Evolutionary conservation across 2,888 invertebrate species (phyloP).

Genomic region (Gryllus longicercus): DNA sequence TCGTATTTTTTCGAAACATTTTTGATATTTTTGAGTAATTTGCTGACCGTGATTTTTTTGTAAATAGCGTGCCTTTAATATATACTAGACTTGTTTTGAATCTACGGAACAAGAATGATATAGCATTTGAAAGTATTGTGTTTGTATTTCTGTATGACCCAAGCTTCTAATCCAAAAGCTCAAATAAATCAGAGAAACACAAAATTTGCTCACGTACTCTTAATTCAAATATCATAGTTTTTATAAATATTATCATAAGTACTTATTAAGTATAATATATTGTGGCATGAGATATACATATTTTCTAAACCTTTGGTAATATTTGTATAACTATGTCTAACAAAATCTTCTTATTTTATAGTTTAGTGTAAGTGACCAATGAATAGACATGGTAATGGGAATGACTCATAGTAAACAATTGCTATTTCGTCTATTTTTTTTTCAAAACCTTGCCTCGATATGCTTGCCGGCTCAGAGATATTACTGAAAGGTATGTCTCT

Average conservation of each 20-base stretch:
- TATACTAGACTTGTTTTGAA: too few species aligned
- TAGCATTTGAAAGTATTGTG: too few species aligned
- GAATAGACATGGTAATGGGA: not conserved
- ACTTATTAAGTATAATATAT: not conserved
- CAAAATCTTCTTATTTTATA: not conserved
- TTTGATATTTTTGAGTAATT: too few species aligned
- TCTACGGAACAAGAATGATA: too few species aligned
- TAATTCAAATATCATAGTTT: conserved; percentile 17
- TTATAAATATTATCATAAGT: not conserved
- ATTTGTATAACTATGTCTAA: not conserved
- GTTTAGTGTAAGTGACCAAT: conserved; percentile 10
- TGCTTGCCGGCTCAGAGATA: conserved; percentile 1
- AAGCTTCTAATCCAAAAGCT: not conserved
- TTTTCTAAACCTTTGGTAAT: not conserved
- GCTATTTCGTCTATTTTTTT: conserved; percentile 7
- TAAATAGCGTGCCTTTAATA: too few species aligned
- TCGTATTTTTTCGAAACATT: too few species aligned
- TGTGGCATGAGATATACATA: conserved; percentile 1
- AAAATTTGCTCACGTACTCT: conserved; percentile 11
- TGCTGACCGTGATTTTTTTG: too few species aligned
- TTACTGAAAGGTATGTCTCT: conserved; percentile 11
- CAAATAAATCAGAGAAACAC: not conserved
- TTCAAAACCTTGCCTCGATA: not conserved
- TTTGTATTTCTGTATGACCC: not conserved
- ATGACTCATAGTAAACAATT: conserved; percentile 11